Percentiles rank a stretch among this genome's conserved stretches.
Evolutionary conservation across 2,113 vertebrate genomes (phyloP).

Genomic region (Dryoscopus gambensis): DNA sequence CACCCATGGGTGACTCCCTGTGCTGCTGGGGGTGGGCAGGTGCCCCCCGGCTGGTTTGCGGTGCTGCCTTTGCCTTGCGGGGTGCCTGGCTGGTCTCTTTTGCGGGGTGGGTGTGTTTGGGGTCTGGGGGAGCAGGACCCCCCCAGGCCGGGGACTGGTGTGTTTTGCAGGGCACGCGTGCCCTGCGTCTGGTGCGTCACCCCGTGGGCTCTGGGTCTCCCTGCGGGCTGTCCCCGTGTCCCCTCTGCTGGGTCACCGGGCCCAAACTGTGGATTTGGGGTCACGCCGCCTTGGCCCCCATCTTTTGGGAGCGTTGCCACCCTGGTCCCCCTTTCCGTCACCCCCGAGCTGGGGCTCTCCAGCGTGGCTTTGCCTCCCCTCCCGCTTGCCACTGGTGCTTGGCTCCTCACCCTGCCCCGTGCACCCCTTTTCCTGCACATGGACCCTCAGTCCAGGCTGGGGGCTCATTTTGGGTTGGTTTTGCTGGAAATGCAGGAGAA

Average conservation of each 20-base stretch:
- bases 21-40: not conserved
- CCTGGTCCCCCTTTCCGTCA: not conserved
- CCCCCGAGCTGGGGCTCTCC: not conserved
- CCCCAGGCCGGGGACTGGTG: accelerated
- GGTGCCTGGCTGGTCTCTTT: not conserved
- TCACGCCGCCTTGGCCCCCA: accelerated
- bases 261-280: not conserved
- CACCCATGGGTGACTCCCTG: not conserved
- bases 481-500: not conserved
- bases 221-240: accelerated
- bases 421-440: not conserved
- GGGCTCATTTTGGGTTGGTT: not conserved
- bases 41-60: not conserved
- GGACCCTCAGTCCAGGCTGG: not conserved
- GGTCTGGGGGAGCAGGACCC: not conserved
- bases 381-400: not conserved
- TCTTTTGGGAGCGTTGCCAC: not conserved
- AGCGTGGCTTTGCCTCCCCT: not conserved
- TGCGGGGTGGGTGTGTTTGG: not conserved
- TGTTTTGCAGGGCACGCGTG: not conserved
- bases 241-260: not conserved
- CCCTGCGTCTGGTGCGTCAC: not conserved
- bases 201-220: accelerated
- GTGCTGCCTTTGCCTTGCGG: not conserved
- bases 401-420: not conserved